These are phyloP conservation scores for Acropora yongei DNA, from an alignment of 64 coral and sea anemone genomes.

Conservation along the genomic window DNA sequence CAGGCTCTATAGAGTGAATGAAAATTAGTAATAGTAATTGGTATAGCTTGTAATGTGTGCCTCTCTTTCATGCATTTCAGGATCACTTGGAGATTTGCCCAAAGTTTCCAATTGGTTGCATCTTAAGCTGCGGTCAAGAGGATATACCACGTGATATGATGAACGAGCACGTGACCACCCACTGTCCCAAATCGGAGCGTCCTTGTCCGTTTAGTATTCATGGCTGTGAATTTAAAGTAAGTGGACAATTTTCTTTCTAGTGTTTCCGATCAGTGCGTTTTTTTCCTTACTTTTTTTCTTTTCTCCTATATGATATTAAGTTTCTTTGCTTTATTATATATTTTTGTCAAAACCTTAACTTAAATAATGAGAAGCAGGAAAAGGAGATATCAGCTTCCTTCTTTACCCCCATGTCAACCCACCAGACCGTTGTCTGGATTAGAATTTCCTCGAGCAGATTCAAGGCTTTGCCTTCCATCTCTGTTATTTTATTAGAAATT, in stretches of 20 bases:
- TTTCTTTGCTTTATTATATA: too few species aligned
- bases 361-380: too few species aligned
- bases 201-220: conserved; percentile 24
- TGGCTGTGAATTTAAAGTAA: conserved; percentile 18
- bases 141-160: conserved; percentile 5
- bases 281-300: neutral
- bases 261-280: too few species aligned
- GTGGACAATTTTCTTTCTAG: neutral
- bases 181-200: neutral
- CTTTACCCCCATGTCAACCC: too few species aligned
- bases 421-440: too few species aligned
- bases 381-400: too few species aligned
- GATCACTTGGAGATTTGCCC: neutral
- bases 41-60: neutral
- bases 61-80: neutral
- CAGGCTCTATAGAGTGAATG: too few species aligned
- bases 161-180: conserved; percentile 11
- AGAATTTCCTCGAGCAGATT: too few species aligned
- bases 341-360: too few species aligned
- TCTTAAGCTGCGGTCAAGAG: neutral
- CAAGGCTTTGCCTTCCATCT: too few species aligned
- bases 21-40: too few species aligned
- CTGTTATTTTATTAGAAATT: neutral
- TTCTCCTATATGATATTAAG: too few species aligned
- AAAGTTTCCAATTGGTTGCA: neutral